phyloP scores from a whole-genome alignment of 2,797 vertebrate species.

The Sitta carolinensis region DNA sequence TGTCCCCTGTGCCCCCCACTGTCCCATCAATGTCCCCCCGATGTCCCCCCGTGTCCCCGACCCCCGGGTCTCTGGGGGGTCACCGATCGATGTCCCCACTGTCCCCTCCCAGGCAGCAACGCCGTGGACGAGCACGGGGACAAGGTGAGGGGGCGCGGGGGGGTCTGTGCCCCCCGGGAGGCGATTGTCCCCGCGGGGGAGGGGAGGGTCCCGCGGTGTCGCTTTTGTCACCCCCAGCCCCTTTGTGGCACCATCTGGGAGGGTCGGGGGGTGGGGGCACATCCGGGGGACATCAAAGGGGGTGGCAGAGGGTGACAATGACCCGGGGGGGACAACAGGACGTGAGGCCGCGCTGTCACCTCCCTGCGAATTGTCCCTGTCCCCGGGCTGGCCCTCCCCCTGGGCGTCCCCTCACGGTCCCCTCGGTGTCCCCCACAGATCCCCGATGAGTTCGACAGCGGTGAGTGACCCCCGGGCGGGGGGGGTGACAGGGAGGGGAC shows the following conservation, averaged over 20 bases:
- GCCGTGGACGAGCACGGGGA: slow-evolving; percentile 88
- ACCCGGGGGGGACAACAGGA: not conserved
- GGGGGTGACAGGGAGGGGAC: not conserved
- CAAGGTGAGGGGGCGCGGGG: slow-evolving; percentile 51
- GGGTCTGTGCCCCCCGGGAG: too few relatives aligned
- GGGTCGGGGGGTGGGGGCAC: not conserved
- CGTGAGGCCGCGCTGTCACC: not conserved
- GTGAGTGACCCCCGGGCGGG: slow-evolving; percentile 75
- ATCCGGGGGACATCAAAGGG: not conserved
- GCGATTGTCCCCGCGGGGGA: not conserved
- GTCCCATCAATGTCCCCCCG: too few relatives aligned
- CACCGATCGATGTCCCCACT: too few relatives aligned
- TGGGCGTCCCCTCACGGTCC: accelerated
- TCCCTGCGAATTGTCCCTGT: not conserved
- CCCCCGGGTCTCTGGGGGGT: too few relatives aligned
- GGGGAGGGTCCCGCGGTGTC: not conserved
- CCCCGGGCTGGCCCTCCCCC: not conserved
- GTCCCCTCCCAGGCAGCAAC: slow-evolving; percentile 79
- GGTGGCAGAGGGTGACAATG: not conserved
- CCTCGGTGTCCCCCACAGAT: slow-evolving; percentile 72
- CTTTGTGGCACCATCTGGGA: not conserved
- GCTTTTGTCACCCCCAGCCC: not conserved
- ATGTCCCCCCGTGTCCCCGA: too few relatives aligned
- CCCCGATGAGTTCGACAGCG: slow-evolving; percentile 89
- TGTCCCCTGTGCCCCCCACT: too few relatives aligned